Evolutionary conservation across 2,888 invertebrate species (phyloP), one percentile per base, ranked within the genome.

Genomic region (Helicoverpa assulta): DNA sequence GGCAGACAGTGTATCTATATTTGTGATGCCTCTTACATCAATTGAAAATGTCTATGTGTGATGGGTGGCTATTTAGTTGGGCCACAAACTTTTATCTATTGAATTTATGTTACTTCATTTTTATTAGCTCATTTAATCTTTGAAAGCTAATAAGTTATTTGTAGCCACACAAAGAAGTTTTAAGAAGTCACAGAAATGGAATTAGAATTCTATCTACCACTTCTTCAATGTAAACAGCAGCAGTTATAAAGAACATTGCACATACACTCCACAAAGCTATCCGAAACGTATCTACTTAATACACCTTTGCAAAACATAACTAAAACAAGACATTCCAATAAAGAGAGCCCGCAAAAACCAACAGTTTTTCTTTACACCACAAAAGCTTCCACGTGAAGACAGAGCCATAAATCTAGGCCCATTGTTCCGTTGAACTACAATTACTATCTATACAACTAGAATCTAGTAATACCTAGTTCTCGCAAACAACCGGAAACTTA

Each of bases 401-500:
- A 37, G 33, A 61, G 64, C 65, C 14, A 79, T 78, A 78, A 78
- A 78, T 78, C 67, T 72, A 71, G 47, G 57, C 37, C 67, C 71
- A 78, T 78, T 78, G 76, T 78, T 67, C 70, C 70, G 65, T 63
- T 63, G 63, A 55, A 63, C 63, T 74, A 70, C 70, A 77, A 78
- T 77, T 78, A 78, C 78, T 60, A 77, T 62, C 68, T 68, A 19
- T 73, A 53, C 72, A 76, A 70, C 76, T 70, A 70, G 53, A 1
- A 54, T 64, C 73, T 65, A 69, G 73, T 59, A 69, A 59, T 78
- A 78, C 47, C 57, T 47, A 64, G 57, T 71, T 66, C 40, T 73
- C 67, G 69, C 71, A 67, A 75, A 83, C 82, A 70, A 79, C 65
- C 73, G 84, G 84, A 83, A 83, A 67, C 76, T 70, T 83, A 62